Evolutionary conservation across 2,888 invertebrate species (phyloP).

Genomic region (Acronicta psi): DNA sequence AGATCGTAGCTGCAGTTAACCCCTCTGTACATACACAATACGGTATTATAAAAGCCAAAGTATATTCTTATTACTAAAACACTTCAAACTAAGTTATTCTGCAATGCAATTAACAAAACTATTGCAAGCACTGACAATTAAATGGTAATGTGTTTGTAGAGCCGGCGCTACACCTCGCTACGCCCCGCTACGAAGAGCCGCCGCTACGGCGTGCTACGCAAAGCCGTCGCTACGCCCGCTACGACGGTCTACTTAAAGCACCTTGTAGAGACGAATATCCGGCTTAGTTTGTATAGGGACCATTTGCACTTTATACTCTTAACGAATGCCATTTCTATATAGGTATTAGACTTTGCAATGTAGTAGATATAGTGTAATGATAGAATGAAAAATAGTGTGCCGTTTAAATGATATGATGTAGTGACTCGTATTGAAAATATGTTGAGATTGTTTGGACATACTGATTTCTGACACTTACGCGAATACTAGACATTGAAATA

Average conservation of each 20-base stretch:
- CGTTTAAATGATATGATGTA: too few relatives aligned
- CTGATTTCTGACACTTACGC: too few relatives aligned
- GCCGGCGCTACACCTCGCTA: conserved; percentile 12
- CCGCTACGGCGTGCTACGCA: conserved; percentile 5
- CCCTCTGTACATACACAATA: too few relatives aligned
- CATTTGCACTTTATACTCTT: conserved; percentile 23
- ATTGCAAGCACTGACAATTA: conserved; percentile 35
- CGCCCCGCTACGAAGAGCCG: neutral
- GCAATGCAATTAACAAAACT: conserved; percentile 26
- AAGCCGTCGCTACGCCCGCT: conserved; percentile 19
- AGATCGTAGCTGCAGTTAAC: too few relatives aligned
- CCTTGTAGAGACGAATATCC: conserved; percentile 26
- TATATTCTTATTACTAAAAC: neutral
- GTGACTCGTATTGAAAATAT: too few relatives aligned
- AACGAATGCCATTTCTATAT: conserved; percentile 2
- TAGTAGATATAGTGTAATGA: neutral
- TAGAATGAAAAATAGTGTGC: too few relatives aligned
- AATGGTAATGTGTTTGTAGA: conserved; percentile 50
- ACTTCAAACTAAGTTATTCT: conserved; percentile 20
- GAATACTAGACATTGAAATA: too few relatives aligned
- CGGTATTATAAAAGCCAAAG: too few relatives aligned
- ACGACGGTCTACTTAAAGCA: conserved; percentile 11
- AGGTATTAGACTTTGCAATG: neutral
- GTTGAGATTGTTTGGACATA: too few relatives aligned
- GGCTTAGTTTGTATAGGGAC: conserved; percentile 10